Conservation (phyloP, 53 echinoderm and acorn worm species). For the Astropecten irregularis region DNA sequence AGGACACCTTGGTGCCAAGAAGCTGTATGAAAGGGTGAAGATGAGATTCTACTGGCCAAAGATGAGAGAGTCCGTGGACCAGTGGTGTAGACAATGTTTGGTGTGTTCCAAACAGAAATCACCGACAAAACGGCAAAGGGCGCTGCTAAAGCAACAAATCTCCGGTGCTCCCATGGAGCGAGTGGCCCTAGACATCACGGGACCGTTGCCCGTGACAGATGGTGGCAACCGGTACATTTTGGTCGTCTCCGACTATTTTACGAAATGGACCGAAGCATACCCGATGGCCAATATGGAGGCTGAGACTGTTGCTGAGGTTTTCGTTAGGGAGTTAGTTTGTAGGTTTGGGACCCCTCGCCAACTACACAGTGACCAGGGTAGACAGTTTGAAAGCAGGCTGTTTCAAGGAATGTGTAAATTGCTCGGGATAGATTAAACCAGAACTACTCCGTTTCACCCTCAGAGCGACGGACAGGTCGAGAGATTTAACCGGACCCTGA, state of each 20-base stretch:
- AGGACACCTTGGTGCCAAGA: conserved; percentile 25
- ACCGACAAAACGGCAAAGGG: conserved; percentile 4
- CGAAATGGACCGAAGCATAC: conserved; percentile 67
- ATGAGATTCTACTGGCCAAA: conserved; percentile 12
- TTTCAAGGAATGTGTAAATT: conserved; percentile 43
- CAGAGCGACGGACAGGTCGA: too few relatives aligned
- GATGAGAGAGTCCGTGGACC: not conserved
- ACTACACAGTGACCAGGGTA: too few relatives aligned
- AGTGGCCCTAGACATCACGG: too few relatives aligned
- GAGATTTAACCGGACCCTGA: conserved; percentile 50
- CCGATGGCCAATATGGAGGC: conserved; percentile 39
- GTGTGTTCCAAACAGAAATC: conserved; percentile 12
- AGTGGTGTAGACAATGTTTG: conserved; percentile 34
- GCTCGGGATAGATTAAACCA: conserved; percentile 44
- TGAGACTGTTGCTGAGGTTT: conserved; percentile 26
- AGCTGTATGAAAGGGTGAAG: not conserved
- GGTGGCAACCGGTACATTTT: too few relatives aligned
- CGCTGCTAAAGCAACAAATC: too few relatives aligned
- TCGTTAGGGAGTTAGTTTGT: conserved; percentile 51
- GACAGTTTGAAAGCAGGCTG: too few relatives aligned
- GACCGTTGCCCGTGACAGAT: too few relatives aligned
- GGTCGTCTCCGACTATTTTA: too few relatives aligned
- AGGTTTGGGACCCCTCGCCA: conserved; percentile 37
- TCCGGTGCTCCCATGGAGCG: too few relatives aligned
- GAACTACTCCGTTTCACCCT: conserved; percentile 44